Evolutionary conservation across 2,888 invertebrate genomes (phyloP).

Genomic region (Epinotia brunnichana): DNA sequence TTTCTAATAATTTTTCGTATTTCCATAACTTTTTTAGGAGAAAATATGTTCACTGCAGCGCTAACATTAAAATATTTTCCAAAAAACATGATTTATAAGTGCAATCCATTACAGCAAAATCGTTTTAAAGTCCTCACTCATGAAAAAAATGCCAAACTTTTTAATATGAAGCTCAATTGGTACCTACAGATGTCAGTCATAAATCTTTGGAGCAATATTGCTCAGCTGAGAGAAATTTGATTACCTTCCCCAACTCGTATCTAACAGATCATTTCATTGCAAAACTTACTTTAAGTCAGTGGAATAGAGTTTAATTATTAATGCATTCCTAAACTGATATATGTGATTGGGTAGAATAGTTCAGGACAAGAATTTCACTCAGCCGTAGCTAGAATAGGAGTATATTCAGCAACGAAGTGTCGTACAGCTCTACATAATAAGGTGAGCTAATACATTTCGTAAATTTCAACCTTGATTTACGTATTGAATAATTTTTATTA

Average conservation of each 20-base stretch:
- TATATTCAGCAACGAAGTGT: too few species aligned
- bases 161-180: constrained; percentile 11
- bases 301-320: not conserved
- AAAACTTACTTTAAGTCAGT: not conserved
- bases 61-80: not conserved
- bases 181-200: constrained; percentile 23
- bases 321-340: not conserved
- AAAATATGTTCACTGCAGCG: not conserved
- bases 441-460: too few species aligned
- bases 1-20: too few species aligned
- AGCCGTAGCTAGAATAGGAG: too few species aligned
- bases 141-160: constrained; percentile 15
- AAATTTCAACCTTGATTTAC: too few species aligned
- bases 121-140: not conserved
- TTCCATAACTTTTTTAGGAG: not conserved
- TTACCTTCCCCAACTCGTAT: constrained; percentile 3
- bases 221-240: not conserved
- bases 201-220: constrained; percentile 21
- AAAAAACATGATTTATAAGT: constrained; percentile 6
- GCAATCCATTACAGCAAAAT: constrained; percentile 22
- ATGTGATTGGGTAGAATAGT: not conserved
- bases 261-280: not conserved
- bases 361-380: constrained; percentile 24
- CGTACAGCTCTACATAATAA: too few species aligned
- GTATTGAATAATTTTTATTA: too few species aligned